Percentiles rank a stretch among this genome's conserved stretches.
phyloP scores from a whole-genome alignment of 2,797 vertebrate species.

The Rhabdophis nuchalis region DNA sequence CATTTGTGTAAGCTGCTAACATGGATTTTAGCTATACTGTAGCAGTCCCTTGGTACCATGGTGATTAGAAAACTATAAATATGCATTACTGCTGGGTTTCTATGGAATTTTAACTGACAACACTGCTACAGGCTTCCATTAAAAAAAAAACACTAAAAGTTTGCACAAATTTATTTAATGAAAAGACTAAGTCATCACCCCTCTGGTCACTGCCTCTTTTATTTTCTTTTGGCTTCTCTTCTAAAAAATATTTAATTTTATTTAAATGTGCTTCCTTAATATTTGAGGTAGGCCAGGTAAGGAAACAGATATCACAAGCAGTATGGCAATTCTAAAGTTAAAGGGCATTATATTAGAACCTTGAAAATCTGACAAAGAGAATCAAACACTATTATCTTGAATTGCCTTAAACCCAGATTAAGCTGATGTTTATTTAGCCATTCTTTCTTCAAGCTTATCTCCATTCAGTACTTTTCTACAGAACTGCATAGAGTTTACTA shows the following conservation, averaged over 20 bases:
- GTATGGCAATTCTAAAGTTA: not conserved
- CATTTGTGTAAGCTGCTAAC: not conserved
- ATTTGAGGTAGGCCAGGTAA: not conserved
- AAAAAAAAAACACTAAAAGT: slow-evolving; percentile 18
- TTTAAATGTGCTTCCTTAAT: not conserved
- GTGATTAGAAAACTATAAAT: slow-evolving; percentile 32
- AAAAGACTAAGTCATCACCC: not conserved
- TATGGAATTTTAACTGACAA: slow-evolving; percentile 28
- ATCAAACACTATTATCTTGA: not conserved
- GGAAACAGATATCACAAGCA: not conserved
- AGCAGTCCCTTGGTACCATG: not conserved
- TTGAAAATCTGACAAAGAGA: not conserved
- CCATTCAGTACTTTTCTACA: not conserved
- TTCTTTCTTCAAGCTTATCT: not conserved
- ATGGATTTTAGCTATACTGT: slow-evolving; percentile 29
- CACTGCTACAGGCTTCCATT: not conserved
- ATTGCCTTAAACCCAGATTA: not conserved
- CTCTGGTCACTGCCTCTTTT: not conserved
- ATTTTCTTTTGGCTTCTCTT: not conserved
- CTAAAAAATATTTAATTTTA: not conserved
- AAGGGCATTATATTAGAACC: not conserved
- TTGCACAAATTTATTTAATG: slow-evolving; percentile 2
- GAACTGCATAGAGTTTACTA: not conserved
- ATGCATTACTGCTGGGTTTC: slow-evolving; percentile 20
- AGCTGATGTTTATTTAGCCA: not conserved